phyloP scores from a whole-genome alignment of 2,888 invertebrate genomes.

The Leucoptera coffeella region DNA sequence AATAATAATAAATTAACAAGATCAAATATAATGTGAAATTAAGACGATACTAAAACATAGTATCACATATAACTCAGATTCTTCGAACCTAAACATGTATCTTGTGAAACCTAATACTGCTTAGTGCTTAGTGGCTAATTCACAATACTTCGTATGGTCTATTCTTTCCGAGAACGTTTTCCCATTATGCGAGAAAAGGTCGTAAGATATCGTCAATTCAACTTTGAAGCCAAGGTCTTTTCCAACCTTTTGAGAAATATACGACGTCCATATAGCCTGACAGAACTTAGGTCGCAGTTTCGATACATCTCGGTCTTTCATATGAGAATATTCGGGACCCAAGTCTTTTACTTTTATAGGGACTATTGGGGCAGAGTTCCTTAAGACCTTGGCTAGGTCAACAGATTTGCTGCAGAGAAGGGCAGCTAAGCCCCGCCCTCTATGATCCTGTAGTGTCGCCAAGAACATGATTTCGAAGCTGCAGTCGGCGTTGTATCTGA shows the following conservation, averaged over 20 bases:
- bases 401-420: slow-evolving; percentile 47
- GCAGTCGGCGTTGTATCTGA: slow-evolving; percentile 52
- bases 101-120: no score
- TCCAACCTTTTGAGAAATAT: slow-evolving; percentile 52
- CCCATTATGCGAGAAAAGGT: slow-evolving; percentile 49
- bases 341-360: slow-evolving; percentile 26
- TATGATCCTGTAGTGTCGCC: slow-evolving; percentile 46
- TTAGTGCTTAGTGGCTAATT: no score
- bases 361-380: slow-evolving; percentile 21
- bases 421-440: slow-evolving; percentile 43
- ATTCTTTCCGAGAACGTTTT: slow-evolving; percentile 55
- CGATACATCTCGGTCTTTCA: slow-evolving; percentile 18
- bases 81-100: no score
- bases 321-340: slow-evolving; percentile 21
- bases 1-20: no score
- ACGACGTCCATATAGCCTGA: slow-evolving; percentile 56
- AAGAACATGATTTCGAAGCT: slow-evolving; percentile 65
- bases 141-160: no score
- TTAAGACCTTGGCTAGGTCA: slow-evolving; percentile 38
- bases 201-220: slow-evolving; percentile 39
- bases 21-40: no score
- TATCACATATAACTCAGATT: no score
- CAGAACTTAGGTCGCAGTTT: slow-evolving; percentile 39
- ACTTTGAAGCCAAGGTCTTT: slow-evolving; percentile 44
- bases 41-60: no score